Percentiles rank a stretch among this genome's conserved stretches.
Conservation (phyloP, 35 echinoderm and acorn worm genomes). For the Nesometra sesokonis region DNA sequence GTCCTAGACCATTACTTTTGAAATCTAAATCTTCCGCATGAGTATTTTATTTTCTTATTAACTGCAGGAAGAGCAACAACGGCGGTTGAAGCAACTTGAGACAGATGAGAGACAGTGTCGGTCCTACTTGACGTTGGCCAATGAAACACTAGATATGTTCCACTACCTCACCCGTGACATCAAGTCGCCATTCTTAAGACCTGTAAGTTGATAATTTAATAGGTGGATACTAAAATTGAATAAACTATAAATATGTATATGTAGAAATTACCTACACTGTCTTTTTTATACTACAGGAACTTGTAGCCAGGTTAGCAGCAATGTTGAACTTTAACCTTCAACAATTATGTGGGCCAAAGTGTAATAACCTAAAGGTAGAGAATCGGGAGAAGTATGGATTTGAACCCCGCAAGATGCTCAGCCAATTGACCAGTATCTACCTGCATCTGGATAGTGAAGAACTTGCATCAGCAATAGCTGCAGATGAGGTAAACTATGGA, state of each 20-base stretch:
- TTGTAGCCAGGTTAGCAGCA: constrained; percentile 66
- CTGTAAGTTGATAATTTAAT: too few relatives aligned
- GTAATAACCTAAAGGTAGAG: constrained; percentile 87
- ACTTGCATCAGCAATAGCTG: constrained; percentile 54
- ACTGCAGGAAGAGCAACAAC: constrained; percentile 67
- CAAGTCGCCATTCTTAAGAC: constrained; percentile 84
- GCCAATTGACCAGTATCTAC: constrained; percentile 84
- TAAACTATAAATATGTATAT: too few relatives aligned
- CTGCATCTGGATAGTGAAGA: constrained; percentile 76
- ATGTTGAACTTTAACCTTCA: constrained; percentile 98
- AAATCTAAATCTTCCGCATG: not conserved
- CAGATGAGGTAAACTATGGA: constrained; percentile 87
- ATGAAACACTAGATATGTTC: constrained; percentile 96
- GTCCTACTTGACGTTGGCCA: constrained; percentile 89
- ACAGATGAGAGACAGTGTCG: constrained; percentile 85
- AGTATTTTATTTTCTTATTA: constrained; percentile 3
- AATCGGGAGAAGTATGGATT: constrained; percentile 98
- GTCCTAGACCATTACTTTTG: not conserved
- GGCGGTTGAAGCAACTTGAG: constrained; percentile 44
- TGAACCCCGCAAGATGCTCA: constrained; percentile 90
- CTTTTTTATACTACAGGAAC: constrained; percentile 38
- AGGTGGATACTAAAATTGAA: too few relatives aligned
- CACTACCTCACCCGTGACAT: constrained; percentile 77
- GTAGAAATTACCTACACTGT: too few relatives aligned
- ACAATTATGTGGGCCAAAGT: constrained; percentile 71